Base-by-base conservation (phyloP, 1,140 invertebrate genomes). In the Oryctes rhinoceros region DNA sequence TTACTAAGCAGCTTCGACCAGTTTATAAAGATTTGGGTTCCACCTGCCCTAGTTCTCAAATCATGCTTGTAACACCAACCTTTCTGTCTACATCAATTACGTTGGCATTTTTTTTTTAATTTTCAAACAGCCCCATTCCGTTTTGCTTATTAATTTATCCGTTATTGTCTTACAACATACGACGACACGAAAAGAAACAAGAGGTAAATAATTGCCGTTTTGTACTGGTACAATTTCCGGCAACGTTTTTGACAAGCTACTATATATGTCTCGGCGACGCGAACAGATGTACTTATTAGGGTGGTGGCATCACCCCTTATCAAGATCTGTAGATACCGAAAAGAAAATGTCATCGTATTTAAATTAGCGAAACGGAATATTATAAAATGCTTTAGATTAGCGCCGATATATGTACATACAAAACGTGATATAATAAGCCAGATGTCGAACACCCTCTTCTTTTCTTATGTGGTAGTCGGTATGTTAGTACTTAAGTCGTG, bases 241-340 rank as follows among this genome's bases (percentile, higher is more conserved):
- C 79, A 53, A 75, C 76, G 80, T 81, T 83, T 24, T 71, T 84
- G 82, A 84, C 83, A 84, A 80, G 67, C 79, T 71, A 81, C 81
- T 80, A 62, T 53, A 62, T 53, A 48, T 83, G 83, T 84, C 82
- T 79, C 75, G 79, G 83, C 49, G 80, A 80, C 80, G 81, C n/a
- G 83, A 84, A 84, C 83, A 84, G 83, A 84, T 84, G 83, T 84
- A 84, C 82, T 83, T 84, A 84, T 84, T 84, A 84, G 80, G 76
- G 76, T 76, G 76, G 76, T 76, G 37, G 75, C 49, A 49, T 24
- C 53, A 71, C 65, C 65, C 65, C 75, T 81, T 84, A 84, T 84
- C 81, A 79, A 79, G 80, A 84, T 83, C 80, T 74, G 77, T 39
- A 83, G 80, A 82, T 81, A 82, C 65, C 76, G 71, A 80, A 67